Evolutionary conservation across 2,888 invertebrate genomes (phyloP).

Genomic region (Lepidocyrtoides sp.): DNA sequence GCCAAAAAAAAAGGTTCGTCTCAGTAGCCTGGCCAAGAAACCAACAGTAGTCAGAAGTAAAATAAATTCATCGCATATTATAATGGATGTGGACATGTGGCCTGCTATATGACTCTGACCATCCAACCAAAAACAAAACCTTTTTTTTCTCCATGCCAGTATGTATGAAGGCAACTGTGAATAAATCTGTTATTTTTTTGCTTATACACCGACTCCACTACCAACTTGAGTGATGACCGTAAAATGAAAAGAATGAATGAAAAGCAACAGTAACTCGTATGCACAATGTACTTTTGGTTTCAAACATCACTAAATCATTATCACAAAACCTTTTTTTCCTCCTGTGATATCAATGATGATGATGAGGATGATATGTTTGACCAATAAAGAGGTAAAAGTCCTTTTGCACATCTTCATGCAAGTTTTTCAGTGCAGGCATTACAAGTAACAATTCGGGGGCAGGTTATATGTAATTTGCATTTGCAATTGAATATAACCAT

Average conservation of each 20-base stretch:
- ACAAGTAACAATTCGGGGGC: too few species aligned
- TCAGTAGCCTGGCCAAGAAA: conserved; percentile 53
- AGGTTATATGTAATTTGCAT: too few species aligned
- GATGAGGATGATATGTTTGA: too few species aligned
- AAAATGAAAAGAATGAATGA: conserved; percentile 9
- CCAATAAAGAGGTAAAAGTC: too few species aligned
- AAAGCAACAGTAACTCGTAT: background rate
- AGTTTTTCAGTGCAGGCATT: too few species aligned
- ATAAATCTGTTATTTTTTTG: background rate
- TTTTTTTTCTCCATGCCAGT: background rate
- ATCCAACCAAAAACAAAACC: conserved; percentile 72
- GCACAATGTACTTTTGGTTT: conserved; percentile 12
- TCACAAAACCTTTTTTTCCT: background rate
- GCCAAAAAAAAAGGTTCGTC: conserved; percentile 44
- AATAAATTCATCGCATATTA: conserved; percentile 62
- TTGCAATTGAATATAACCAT: too few species aligned
- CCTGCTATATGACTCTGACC: conserved; percentile 63
- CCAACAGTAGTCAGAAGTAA: conserved; percentile 60
- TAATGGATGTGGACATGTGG: conserved; percentile 81
- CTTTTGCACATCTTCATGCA: too few species aligned
- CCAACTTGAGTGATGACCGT: background rate
- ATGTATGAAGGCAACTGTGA: conserved; percentile 10
- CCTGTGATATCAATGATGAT: too few species aligned
- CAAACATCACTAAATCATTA: background rate
- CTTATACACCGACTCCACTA: background rate